Percentiles rank a stretch among this genome's conserved stretches.
Conservation (phyloP, 2,113 vertebrate genomes). For the Anser brachyrhynchus region DNA sequence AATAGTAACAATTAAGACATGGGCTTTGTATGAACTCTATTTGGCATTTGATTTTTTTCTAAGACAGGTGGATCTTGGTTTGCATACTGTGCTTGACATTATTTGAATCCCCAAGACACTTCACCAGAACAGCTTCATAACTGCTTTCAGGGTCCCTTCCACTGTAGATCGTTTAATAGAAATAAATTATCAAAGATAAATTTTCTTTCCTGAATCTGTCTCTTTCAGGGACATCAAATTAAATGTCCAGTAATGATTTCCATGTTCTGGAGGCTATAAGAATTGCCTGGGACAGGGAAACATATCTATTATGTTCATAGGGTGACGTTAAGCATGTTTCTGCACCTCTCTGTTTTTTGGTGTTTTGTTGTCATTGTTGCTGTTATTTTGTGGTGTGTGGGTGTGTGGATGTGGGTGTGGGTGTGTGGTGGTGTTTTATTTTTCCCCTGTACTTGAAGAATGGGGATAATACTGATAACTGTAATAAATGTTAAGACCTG, state of each 20-base stretch:
- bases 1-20: not conserved
- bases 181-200: not conserved
- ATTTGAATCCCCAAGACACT: not conserved
- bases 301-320: rapidly evolving
- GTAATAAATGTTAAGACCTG: not conserved
- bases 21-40: not conserved
- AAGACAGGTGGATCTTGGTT: not conserved
- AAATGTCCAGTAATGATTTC: not conserved
- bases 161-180: not conserved
- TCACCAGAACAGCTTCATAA: not conserved
- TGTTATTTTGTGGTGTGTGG: too few relatives aligned
- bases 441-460: not conserved
- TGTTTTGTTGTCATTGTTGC: not conserved
- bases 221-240: not conserved
- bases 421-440: not conserved
- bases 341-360: not conserved
- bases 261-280: not conserved
- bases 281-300: not conserved
- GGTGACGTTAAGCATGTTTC: not conserved
- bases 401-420: too few relatives aligned
- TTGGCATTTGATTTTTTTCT: not conserved
- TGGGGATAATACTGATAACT: not conserved
- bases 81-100: not conserved
- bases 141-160: not conserved
- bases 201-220: not conserved